These are phyloP conservation scores for Drosophila subpulchrella DNA, from an alignment of 1,140 invertebrate genomes.

Conservation along the genomic window DNA sequence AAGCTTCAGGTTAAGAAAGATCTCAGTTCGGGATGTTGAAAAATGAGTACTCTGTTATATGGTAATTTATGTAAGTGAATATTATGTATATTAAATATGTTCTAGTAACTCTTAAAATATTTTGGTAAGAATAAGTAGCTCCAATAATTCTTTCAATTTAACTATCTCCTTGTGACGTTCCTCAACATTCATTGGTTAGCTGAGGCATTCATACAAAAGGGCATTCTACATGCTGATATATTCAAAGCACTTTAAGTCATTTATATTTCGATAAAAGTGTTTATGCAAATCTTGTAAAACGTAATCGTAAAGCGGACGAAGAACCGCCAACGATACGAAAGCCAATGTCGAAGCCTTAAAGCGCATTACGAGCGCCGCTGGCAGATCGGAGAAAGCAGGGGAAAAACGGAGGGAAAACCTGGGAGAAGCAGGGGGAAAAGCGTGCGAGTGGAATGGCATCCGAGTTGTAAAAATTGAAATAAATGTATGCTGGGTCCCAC, in stretches of 20 bases:
- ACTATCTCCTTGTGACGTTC: too few species aligned
- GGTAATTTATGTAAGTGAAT: too few species aligned
- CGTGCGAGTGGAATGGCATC: conserved; percentile 38
- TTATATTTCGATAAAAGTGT: conserved; percentile 79
- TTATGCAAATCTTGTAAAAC: conserved; percentile 74
- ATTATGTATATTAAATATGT: too few species aligned
- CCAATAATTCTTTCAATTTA: neutral
- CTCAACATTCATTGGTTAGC: neutral
- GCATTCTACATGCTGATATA: conserved; percentile 43
- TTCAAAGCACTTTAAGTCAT: conserved; percentile 72
- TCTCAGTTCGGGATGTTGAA: neutral
- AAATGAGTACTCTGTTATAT: conserved; percentile 9
- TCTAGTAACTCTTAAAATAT: too few species aligned
- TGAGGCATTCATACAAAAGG: neutral
- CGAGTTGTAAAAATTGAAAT: conserved; percentile 76
- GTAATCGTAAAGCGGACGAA: conserved; percentile 54
- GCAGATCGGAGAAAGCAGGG: conserved; percentile 1
- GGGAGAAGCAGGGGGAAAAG: neutral
- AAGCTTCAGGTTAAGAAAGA: conserved; percentile 20
- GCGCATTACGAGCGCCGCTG: conserved; percentile 40
- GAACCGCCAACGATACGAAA: conserved; percentile 42
- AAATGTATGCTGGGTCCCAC: conserved; percentile 67
- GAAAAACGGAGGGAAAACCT: neutral
- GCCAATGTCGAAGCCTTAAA: conserved; percentile 55
- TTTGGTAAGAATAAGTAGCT: too few species aligned